Percentiles rank a stretch among this genome's conserved stretches.
phyloP scores from a whole-genome alignment of 2,797 vertebrate species.

The Sebastes itinus region DNA sequence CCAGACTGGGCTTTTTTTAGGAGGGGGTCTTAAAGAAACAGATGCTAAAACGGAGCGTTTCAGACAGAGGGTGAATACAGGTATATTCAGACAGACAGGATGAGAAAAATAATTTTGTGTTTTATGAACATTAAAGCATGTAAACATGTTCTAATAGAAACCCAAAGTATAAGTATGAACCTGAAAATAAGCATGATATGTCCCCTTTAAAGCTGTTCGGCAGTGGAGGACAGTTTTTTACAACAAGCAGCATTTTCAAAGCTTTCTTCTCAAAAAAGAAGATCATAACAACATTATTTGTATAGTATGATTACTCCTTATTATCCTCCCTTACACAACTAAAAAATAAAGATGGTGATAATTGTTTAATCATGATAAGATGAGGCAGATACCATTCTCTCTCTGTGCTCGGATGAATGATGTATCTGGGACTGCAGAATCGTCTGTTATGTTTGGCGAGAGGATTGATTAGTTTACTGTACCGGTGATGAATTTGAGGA shows the following conservation, averaged over 20 bases:
- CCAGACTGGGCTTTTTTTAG: background rate
- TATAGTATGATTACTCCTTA: background rate
- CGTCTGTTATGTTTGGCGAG: background rate
- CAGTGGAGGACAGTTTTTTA: background rate
- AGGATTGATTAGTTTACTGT: slow-evolving; percentile 11
- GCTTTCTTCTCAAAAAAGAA: background rate
- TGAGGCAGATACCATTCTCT: background rate
- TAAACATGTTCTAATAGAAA: background rate
- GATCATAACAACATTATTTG: background rate
- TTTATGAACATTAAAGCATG: background rate
- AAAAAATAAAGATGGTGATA: background rate
- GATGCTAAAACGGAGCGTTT: background rate
- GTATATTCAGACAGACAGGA: background rate
- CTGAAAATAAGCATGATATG: background rate
- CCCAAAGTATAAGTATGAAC: background rate
- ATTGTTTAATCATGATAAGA: background rate
- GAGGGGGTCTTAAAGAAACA: background rate
- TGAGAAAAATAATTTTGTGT: background rate
- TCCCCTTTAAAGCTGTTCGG: background rate
- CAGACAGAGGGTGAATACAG: no score
- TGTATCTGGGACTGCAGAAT: background rate
- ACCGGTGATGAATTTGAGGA: slow-evolving; percentile 25
- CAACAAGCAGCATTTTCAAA: background rate
- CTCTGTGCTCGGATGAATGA: background rate
- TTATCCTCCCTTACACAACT: background rate